Evolutionary conservation across 2,113 vertebrate genomes (phyloP), one percentile per base, ranked within the genome.

Genomic region (Parus major): DNA sequence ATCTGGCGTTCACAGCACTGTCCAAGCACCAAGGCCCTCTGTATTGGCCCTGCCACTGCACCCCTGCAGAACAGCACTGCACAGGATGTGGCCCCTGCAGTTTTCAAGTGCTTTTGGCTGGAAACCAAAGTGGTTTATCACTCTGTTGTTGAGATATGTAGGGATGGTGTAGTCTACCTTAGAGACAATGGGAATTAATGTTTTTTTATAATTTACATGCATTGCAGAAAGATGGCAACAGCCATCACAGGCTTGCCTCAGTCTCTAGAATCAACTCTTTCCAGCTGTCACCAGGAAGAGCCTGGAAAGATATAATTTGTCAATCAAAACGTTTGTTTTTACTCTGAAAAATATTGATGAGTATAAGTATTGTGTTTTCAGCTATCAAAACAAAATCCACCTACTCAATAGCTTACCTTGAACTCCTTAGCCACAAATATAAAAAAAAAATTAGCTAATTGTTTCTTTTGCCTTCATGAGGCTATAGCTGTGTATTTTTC

Each of bases 1-100:
- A 47, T 15, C 56, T 71, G n/a, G 21, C 3, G 2, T 36, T 56
- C 2, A 0, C 16, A 33, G 10, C 1, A 1, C 28, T 10, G 11
- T 20, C 65, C 61, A 64, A 71, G 53, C 33, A 60, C 33, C 50
- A 73, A 1, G 2, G 12, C 9, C 31, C 22, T 65, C 69, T 14
- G 7, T n/a, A 53, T 3, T 73, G 72, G 39, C 77, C 90, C 42
- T 0, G 1, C 12, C 0, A 0, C 15, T 61, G 53, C 49, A 76
- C 4, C n/a, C 42, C 53, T 61, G 41, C 2, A 5, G 55, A 28
- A 35, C 5, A 31, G 5, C 20, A 11, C 47, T n/a, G 44, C 39
- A 35, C 33, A 71, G 53, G 15, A 64, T 13, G 55, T 0, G 3
- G 29, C 39, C 27, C 3, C 50, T 21, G 7, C 47, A 66, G 47